phyloP scores from a whole-genome alignment of 1,140 invertebrate species.

The Stegodyphus dumicola region DNA sequence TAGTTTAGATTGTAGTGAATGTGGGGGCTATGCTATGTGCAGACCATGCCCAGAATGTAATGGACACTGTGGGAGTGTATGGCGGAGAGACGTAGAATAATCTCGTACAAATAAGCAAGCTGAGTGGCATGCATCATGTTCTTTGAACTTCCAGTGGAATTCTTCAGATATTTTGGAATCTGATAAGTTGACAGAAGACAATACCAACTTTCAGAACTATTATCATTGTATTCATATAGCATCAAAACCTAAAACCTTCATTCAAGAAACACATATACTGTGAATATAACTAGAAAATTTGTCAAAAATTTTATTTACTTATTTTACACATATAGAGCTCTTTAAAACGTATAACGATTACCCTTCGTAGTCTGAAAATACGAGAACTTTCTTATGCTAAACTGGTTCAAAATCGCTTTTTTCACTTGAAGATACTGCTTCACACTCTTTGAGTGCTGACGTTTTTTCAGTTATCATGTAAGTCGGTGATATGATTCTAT shows the following conservation, averaged over 20 bases:
- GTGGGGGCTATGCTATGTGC: constrained; percentile 82
- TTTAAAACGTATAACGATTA: too few species aligned
- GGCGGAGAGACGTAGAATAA: constrained; percentile 82
- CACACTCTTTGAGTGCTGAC: too few species aligned
- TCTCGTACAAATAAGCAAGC: constrained; percentile 54
- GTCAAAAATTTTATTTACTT: neutral
- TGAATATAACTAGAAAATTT: neutral
- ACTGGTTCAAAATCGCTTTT: too few species aligned
- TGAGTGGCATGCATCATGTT: constrained; percentile 56
- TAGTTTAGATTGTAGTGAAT: constrained; percentile 83
- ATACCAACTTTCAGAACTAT: constrained; percentile 12
- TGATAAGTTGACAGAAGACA: constrained; percentile 11
- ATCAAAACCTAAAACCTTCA: constrained; percentile 9
- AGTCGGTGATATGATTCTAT: too few species aligned
- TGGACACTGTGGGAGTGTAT: constrained; percentile 78
- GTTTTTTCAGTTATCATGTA: too few species aligned
- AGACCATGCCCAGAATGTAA: constrained; percentile 82
- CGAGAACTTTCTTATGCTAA: too few species aligned
- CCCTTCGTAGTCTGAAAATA: too few species aligned
- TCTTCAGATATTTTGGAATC: constrained; percentile 5
- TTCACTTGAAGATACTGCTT: too few species aligned
- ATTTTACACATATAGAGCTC: too few species aligned
- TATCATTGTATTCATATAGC: constrained; percentile 7
- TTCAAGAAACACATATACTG: constrained; percentile 20
- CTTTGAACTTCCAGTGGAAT: constrained; percentile 25